phyloP scores from a whole-genome alignment of 2,888 invertebrate species.

The Unio pictorum region DNA sequence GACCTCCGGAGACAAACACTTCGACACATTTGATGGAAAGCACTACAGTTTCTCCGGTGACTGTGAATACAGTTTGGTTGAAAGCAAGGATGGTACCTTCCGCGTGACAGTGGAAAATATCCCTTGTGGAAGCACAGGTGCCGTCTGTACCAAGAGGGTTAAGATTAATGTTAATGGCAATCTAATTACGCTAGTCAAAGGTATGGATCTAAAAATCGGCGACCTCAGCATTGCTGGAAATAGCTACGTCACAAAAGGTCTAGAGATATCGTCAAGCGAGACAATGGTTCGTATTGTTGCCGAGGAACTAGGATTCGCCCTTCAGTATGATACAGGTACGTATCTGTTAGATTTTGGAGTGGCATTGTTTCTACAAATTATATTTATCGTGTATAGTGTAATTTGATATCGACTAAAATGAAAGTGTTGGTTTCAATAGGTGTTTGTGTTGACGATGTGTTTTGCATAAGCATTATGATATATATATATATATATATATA shows the following conservation, averaged over 20 bases:
- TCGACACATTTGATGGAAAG: constrained; percentile 86
- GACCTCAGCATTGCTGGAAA: constrained; percentile 36
- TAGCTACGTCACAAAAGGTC: constrained; percentile 12
- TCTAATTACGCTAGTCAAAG: constrained; percentile 40
- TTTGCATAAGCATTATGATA: too few relatives aligned
- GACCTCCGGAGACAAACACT: constrained; percentile 92
- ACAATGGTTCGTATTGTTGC: constrained; percentile 27
- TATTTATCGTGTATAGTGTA: too few relatives aligned
- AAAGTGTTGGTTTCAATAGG: too few relatives aligned
- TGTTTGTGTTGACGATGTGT: too few relatives aligned
- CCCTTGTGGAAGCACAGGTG: constrained; percentile 87
- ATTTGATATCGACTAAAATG: too few relatives aligned
- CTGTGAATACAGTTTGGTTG: constrained; percentile 82
- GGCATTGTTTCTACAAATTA: too few relatives aligned
- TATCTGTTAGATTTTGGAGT: not conserved
- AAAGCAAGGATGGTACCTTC: constrained; percentile 63
- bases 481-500: too few relatives aligned
- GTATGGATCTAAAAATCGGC: constrained; percentile 46
- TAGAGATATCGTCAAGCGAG: too few relatives aligned
- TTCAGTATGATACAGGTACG: constrained; percentile 88
- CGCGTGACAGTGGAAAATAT: constrained; percentile 85
- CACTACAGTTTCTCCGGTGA: constrained; percentile 89
- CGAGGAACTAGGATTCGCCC: constrained; percentile 77
- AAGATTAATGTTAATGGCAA: constrained; percentile 22
- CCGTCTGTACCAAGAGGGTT: constrained; percentile 83